phyloP scores from a whole-genome alignment of 1,140 invertebrate genomes.

The Idris sp. region DNA sequence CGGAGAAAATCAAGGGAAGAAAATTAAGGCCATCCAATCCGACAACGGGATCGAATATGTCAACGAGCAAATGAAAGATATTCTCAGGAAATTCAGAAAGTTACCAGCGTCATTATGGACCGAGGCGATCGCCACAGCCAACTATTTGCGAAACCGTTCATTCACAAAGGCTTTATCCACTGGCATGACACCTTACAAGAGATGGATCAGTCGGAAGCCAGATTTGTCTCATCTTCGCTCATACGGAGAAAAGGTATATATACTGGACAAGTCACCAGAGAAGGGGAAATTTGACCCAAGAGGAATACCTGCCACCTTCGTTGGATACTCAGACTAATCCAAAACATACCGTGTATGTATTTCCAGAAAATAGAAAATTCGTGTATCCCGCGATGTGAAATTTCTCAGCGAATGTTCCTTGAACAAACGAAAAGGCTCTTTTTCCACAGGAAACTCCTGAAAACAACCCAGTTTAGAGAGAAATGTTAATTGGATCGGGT shows the following conservation, averaged over 20 bases:
- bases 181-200: constrained; percentile 7
- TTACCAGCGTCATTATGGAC: too few relatives aligned
- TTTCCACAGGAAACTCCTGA: too few relatives aligned
- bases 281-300: constrained; percentile 9
- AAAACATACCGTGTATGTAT: constrained; percentile 22
- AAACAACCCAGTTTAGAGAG: neutral
- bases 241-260: constrained; percentile 13
- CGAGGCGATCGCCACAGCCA: constrained; percentile 31
- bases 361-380: neutral
- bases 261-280: constrained; percentile 12
- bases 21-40: constrained; percentile 25
- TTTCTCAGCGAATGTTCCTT: neutral
- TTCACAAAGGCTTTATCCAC: neutral
- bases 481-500: neutral
- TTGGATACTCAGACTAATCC: constrained; percentile 12
- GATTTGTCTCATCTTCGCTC: constrained; percentile 62
- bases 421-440: neutral
- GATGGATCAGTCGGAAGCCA: constrained; percentile 72
- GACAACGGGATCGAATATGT: constrained; percentile 17
- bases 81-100: constrained; percentile 1
- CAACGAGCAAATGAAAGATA: constrained; percentile 1
- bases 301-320: constrained; percentile 8
- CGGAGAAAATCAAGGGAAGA: constrained; percentile 12
- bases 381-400: neutral
- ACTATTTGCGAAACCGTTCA: constrained; percentile 29